Base-by-base conservation (phyloP, 2,113 vertebrate species). In the Rutilus rutilus region DNA sequence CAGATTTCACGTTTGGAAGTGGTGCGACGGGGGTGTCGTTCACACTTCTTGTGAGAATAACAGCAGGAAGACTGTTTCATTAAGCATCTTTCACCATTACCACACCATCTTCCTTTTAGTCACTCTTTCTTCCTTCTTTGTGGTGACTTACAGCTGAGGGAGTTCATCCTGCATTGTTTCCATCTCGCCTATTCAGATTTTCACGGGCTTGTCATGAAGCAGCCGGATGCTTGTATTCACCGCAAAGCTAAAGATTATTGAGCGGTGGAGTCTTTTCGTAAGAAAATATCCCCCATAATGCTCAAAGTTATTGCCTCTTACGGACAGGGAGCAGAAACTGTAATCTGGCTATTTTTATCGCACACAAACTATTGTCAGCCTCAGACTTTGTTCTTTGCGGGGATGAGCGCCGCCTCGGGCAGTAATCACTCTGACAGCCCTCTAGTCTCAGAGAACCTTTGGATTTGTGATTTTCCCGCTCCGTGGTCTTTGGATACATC, bases 401-500 rank as follows among this genome's bases (percentile, higher is more conserved):
- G 82, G 84, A 89, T 88, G 87, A 86, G 86, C 33, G n/a, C 85
- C 33, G 86, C 86, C 84, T 85, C 59, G n/a, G 88, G 88, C 86
- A 78, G 79, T 82, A 87, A 89, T 89, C 89, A 89, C 74, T 85
- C 78, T 83, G 75, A 86, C 67, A 75, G 50, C 52, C 87, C 84
- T 84, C 52, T 85, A 77, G 77, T 79, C 82, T 86, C 62, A 19
- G 57, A 78, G 50, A 85, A 87, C 84, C 86, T 90, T 67, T 85
- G 85, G 85, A 88, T 85, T 80, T 88, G 85, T 67, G 71, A 83
- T 89, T 88, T 36, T 80, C 39, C 83, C 45, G 71, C 86, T 88
- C 59, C n/a, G 23, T 77, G 84, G 54, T 84, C 54, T 90, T 81
- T 77, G 57, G 73, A 79, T 85, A 78, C 71, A 67, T 88, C 62